A percentile compares a stretch with the other conserved stretches of the same genome.
These are phyloP conservation scores for Ophioninae sp. DNA, from an alignment of 2,888 invertebrate genomes.

Conservation along the genomic window DNA sequence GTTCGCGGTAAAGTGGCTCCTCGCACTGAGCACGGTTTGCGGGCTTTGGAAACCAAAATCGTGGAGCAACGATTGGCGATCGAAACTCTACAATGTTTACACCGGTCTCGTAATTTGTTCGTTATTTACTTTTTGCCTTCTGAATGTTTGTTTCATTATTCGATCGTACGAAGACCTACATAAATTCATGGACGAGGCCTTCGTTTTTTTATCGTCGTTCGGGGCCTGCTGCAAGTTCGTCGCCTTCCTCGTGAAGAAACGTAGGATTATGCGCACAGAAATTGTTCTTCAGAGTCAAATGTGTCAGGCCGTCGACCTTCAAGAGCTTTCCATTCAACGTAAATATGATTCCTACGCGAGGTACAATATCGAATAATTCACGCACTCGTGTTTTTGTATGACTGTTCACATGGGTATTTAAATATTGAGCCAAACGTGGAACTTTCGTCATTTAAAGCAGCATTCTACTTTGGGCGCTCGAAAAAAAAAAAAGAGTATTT, in stretches of 20 bases:
- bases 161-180: not conserved
- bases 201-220: not conserved
- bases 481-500: too few species aligned
- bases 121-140: not conserved
- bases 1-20: not conserved
- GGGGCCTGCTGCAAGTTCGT: not conserved
- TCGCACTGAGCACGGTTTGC: constrained; percentile 12
- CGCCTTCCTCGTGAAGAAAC: not conserved
- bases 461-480: too few species aligned
- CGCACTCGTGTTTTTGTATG: too few species aligned
- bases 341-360: constrained; percentile 1
- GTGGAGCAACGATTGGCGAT: constrained; percentile 1
- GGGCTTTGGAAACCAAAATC: constrained; percentile 34
- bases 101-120: not conserved
- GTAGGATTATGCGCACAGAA: not conserved
- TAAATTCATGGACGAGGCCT: not conserved
- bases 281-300: constrained; percentile 1
- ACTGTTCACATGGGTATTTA: too few species aligned
- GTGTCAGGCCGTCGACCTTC: not conserved
- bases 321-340: not conserved
- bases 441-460: too few species aligned
- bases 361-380: not conserved
- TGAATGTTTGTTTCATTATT: not conserved
- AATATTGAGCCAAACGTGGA: too few species aligned
- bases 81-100: not conserved